Evolutionary conservation across 2,113 vertebrate genomes (phyloP).

Genomic region (Oxyruncus cristatus): DNA sequence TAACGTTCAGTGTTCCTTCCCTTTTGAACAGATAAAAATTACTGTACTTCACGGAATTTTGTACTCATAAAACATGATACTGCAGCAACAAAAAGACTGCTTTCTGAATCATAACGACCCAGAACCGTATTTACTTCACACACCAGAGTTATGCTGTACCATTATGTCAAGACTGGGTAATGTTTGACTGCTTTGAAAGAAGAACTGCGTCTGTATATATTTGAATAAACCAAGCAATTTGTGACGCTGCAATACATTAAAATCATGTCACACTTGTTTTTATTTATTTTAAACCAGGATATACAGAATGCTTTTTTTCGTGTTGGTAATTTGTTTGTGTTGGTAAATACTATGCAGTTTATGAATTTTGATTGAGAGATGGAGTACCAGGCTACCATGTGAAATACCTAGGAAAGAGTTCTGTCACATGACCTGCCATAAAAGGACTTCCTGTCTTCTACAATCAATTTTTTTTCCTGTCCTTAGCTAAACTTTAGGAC

Average conservation of each 20-base stretch:
- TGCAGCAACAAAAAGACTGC: background rate
- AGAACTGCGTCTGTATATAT: background rate
- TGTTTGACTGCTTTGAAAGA: background rate
- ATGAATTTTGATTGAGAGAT: background rate
- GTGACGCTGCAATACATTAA: background rate
- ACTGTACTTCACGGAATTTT: background rate
- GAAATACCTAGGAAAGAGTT: background rate
- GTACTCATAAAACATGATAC: background rate
- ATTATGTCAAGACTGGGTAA: background rate
- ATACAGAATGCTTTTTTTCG: background rate
- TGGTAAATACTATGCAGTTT: background rate
- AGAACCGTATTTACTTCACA: background rate
- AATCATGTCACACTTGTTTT: background rate
- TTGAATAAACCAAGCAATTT: slow-evolving; percentile 30
- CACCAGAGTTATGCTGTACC: background rate
- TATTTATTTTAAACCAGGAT: background rate
- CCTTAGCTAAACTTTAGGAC: background rate
- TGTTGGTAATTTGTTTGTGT: background rate
- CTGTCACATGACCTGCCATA: background rate
- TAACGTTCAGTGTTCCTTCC: background rate
- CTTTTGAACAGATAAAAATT: background rate
- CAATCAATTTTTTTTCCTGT: background rate
- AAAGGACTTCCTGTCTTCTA: background rate
- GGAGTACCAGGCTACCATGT: background rate
- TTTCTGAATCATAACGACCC: background rate